Percentiles rank a stretch among this genome's conserved stretches.
Conservation (phyloP, 2,888 invertebrate genomes). For the Drosophila nigricruria region DNA sequence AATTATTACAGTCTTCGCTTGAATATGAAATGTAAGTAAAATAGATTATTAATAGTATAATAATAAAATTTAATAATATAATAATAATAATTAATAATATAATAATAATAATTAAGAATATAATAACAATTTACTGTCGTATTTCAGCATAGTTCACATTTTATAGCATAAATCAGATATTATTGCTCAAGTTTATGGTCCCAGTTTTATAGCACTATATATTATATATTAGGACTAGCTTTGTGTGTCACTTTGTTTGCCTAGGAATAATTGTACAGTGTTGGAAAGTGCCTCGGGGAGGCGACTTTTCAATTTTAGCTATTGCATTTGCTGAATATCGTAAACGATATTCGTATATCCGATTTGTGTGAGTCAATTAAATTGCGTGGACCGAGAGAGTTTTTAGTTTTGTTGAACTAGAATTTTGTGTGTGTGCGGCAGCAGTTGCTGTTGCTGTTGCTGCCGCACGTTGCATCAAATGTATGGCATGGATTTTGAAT, state of each 20-base stretch:
- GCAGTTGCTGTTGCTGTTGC: conserved; percentile 25
- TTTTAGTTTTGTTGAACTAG: conserved; percentile 19
- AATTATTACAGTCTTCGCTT: neutral
- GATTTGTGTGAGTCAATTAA: conserved; percentile 78
- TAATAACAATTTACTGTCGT: neutral
- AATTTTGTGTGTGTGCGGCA: conserved; percentile 22
- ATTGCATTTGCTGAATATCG: conserved; percentile 44
- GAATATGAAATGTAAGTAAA: neutral
- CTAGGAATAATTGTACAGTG: conserved; percentile 65
- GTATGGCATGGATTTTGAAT: conserved; percentile 48
- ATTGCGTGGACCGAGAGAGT: conserved; percentile 66
- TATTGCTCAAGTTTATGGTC: conserved; percentile 20
- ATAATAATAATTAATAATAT: neutral
- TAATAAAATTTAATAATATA: neutral
- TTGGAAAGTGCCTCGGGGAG: conserved; percentile 7
- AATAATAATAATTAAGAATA: neutral
- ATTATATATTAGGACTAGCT: conserved; percentile 19
- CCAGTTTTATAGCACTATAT: conserved; percentile 38
- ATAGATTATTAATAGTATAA: too few species aligned
- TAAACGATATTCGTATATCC: conserved; percentile 59
- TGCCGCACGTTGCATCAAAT: conserved; percentile 21
- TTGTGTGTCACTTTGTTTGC: conserved; percentile 51
- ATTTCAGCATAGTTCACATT: neutral
- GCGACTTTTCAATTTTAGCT: conserved; percentile 27
- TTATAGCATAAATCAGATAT: neutral